phyloP scores from a whole-genome alignment of 1,140 invertebrate genomes.

The Wiebesia pumilae region DNA sequence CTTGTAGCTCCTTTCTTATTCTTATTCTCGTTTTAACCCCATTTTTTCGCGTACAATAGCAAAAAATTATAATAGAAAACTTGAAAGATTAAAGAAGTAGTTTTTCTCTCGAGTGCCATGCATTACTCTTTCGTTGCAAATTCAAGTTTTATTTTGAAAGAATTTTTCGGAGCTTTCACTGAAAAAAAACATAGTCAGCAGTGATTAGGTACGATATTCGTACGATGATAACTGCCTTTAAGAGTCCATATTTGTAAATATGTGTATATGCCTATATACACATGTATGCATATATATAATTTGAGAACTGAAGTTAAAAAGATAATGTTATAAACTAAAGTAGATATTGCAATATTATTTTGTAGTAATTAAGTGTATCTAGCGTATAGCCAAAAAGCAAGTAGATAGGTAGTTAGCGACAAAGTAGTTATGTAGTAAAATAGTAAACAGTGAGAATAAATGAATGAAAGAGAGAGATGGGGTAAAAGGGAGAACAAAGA shows the following conservation, averaged over 20 bases:
- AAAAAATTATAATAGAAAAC: conserved; percentile 23
- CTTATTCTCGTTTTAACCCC: background rate
- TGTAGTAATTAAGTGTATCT: conserved; percentile 51
- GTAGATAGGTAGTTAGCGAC: conserved; percentile 50
- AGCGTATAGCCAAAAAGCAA: conserved; percentile 37
- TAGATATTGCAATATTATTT: conserved; percentile 51
- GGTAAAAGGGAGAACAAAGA: conserved; percentile 1
- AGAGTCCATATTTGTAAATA: conserved; percentile 36
- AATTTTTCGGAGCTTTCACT: conserved; percentile 41
- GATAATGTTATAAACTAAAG: conserved; percentile 36
- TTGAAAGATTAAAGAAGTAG: background rate
- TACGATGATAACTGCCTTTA: conserved; percentile 18
- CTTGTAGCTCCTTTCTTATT: background rate
- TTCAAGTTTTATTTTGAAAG: conserved; percentile 36
- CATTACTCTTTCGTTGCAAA: conserved; percentile 32
- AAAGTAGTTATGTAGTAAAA: conserved; percentile 46
- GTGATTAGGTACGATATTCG: conserved; percentile 37
- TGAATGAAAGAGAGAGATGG: background rate
- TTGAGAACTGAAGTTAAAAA: conserved; percentile 35
- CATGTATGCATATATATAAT: conserved; percentile 27
- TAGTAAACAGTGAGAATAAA: conserved; percentile 14
- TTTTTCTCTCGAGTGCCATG: conserved; percentile 50
- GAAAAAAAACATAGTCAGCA: conserved; percentile 36
- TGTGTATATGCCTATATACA: background rate
- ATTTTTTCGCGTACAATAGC: conserved; percentile 10